Evolutionary conservation across 2,888 invertebrate species (phyloP), one percentile per base, ranked within the genome.

Genomic region (Dione juno): DNA sequence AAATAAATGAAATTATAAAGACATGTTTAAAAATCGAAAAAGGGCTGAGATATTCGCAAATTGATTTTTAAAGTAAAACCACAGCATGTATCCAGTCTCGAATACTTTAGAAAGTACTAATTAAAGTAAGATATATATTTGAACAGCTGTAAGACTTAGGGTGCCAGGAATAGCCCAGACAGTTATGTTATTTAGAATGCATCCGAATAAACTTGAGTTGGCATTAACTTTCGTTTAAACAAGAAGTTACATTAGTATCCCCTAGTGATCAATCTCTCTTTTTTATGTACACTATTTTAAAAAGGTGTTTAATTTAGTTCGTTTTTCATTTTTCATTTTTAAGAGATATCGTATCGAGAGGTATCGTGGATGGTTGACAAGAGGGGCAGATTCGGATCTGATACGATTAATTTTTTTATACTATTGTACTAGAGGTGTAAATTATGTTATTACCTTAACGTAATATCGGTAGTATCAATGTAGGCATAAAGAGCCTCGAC

Each of bases 61-160:
- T 16, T 10, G 8, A 14, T 37, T 57, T 35, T 35, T 35, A 1
- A 43, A 19, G 19, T 11, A 28, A 61, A 28, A n/a, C 1, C n/a
- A n/a, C n/a, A 45, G 5, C 10, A 28, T n/a, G 28, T n/a, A 28
- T 5, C 1, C 14, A 35, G 35, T 61, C n/a, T 28, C 2, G 28
- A 45, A 45, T 28, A 35, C 43, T 63, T 48, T n/a, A 37, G 54
- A 54, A 57, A 64, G 54, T 14, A 57, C 63, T 57, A 68, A 68
- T 69, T 69, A 69, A 57, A 63, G 37, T 52, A 66, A 72, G 66
- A 72, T 72, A 73, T 66, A 69, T 73, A 71, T 73, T 71, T 71
- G 63, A 71, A 71, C 73, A 73, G 73, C 73, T 73, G 71, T 63
- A 61, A 57, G 68, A 66, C 53, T 57, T 64, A 48, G 64, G 72